A percentile compares a stretch with the other conserved stretches of the same genome.
phyloP scores from a whole-genome alignment of 1,140 invertebrate species.

The Proctacanthus coquilletti region DNA sequence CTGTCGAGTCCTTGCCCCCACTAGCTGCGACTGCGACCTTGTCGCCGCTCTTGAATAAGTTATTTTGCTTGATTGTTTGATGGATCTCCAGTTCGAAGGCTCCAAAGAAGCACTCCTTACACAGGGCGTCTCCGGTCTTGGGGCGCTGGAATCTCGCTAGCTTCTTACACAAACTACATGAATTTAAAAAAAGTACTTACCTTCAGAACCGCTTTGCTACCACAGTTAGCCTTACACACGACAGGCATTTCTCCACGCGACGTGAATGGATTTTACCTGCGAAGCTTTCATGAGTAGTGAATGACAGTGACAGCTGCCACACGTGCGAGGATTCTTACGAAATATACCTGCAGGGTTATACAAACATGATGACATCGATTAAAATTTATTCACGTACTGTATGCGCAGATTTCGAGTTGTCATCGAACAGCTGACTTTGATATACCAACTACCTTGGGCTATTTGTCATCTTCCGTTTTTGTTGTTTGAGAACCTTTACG shows the following conservation, averaged over 20 bases:
- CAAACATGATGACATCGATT: too few relatives aligned
- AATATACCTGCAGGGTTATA: too few relatives aligned
- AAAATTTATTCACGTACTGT: too few relatives aligned
- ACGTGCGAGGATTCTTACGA: too few relatives aligned
- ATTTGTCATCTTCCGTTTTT: too few relatives aligned
- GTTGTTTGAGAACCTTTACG: too few relatives aligned
- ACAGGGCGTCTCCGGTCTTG: constrained; percentile 81
- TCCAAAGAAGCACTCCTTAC: constrained; percentile 89
- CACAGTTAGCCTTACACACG: constrained; percentile 49
- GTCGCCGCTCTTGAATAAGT: constrained; percentile 73
- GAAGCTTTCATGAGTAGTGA: too few relatives aligned
- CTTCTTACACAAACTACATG: constrained; percentile 4
- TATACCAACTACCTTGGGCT: too few relatives aligned
- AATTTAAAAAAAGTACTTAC: constrained; percentile 28
- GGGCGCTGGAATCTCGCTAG: constrained; percentile 47
- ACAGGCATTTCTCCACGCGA: constrained; percentile 37
- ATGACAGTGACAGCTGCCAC: too few relatives aligned
- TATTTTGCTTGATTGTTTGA: constrained; percentile 72
- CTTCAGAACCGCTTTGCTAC: constrained; percentile 53
- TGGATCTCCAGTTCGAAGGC: constrained; percentile 96
- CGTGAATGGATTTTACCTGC: constrained; percentile 6
- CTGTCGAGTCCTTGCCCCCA: constrained; percentile 98
- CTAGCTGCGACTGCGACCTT: constrained; percentile 92
- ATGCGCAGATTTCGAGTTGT: too few relatives aligned
- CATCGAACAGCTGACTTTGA: too few relatives aligned